Percentiles rank a stretch among this genome's conserved stretches.
These are phyloP conservation scores for Marmota flaviventris DNA, from an alignment of 2,113 vertebrate genomes.

Conservation along the genomic window DNA sequence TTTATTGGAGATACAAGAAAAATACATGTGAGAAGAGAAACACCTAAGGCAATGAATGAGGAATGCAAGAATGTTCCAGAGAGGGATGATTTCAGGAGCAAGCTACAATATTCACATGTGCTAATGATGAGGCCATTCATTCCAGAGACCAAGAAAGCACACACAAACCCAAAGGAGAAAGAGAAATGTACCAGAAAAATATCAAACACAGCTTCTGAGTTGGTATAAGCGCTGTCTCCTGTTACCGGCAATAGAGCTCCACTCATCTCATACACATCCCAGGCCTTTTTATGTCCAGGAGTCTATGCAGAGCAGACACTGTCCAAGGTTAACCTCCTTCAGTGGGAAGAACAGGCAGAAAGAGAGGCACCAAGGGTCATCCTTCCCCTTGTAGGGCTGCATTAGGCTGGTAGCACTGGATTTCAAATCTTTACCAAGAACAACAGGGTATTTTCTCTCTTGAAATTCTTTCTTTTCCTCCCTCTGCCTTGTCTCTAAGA, in stretches of 20 bases:
- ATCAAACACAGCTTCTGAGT: neutral
- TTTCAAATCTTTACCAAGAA: conserved; percentile 56
- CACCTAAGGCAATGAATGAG: neutral
- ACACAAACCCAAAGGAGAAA: neutral
- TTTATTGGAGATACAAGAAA: neutral
- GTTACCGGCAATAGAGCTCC: neutral
- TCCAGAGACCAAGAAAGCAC: neutral
- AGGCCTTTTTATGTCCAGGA: neutral
- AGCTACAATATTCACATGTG: neutral
- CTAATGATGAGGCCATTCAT: neutral
- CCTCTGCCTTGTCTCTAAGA: neutral
- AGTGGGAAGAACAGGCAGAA: neutral
- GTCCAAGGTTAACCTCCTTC: neutral
- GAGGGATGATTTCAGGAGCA: neutral
- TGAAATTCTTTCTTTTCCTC: neutral
- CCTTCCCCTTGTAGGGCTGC: neutral
- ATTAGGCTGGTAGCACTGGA: neutral
- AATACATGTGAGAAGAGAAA: neutral
- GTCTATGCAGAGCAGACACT: accelerated
- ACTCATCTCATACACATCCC: neutral
- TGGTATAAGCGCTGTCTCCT: neutral
- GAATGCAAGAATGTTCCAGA: neutral
- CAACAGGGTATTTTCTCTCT: conserved; percentile 44
- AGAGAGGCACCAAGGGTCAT: neutral
- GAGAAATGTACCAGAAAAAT: neutral